Evolutionary conservation across 2,888 invertebrate species (phyloP).

Genomic region (Geotrupes spiniger): DNA sequence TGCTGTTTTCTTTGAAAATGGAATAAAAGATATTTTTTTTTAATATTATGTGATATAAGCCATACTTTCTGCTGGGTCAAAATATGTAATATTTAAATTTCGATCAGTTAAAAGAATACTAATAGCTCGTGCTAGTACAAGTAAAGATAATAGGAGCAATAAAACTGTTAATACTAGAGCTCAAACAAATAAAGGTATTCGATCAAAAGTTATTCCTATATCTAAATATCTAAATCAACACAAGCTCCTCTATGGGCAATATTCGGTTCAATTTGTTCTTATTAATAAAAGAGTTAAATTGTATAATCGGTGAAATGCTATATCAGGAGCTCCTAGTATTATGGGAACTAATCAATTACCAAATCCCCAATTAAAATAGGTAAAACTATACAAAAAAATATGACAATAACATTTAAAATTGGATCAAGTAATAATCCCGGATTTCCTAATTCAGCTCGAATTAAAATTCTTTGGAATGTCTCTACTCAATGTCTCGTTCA

Average conservation of each 20-base stretch:
- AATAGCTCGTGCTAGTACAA: constrained; percentile 76
- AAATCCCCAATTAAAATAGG: constrained; percentile 79
- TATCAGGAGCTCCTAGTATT: constrained; percentile 75
- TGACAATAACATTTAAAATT: constrained; percentile 77
- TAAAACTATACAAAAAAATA: constrained; percentile 68
- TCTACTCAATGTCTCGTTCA: constrained; percentile 72
- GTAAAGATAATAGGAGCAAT: constrained; percentile 65
- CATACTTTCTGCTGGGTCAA: constrained; percentile 66
- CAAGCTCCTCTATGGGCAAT: constrained; percentile 65
- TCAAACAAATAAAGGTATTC: constrained; percentile 72
- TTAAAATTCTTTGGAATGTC: constrained; percentile 65
- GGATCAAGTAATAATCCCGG: constrained; percentile 69
- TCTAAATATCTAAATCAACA: constrained; percentile 75
- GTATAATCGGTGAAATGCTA: constrained; percentile 80
- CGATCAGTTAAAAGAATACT: constrained; percentile 62
- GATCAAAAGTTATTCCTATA: constrained; percentile 59
- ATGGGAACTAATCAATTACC: constrained; percentile 78
- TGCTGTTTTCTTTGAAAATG: constrained; percentile 37
- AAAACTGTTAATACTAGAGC: constrained; percentile 58
- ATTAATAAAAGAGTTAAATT: constrained; percentile 80
- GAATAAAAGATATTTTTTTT: constrained; percentile 86
- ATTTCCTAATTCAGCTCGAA: constrained; percentile 71
- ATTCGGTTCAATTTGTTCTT: constrained; percentile 64
- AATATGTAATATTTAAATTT: constrained; percentile 68
- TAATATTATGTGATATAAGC: constrained; percentile 66